Conservation (phyloP, 2,797 vertebrate species). For the Anguilla megastoma region DNA sequence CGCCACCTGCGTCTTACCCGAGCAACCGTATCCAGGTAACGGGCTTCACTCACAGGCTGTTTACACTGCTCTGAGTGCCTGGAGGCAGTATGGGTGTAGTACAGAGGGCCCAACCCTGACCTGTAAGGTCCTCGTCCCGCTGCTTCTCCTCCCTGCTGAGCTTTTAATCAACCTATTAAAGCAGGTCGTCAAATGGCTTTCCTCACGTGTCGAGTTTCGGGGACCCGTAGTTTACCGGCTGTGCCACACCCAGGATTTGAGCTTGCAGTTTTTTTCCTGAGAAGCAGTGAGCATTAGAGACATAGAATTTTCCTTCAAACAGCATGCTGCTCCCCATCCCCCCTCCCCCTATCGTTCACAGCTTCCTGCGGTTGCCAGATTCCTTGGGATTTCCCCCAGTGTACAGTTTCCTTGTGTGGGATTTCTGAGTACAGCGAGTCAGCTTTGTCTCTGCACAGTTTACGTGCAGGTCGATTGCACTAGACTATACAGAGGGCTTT, state of each 20-base stretch:
- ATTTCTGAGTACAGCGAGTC: background rate
- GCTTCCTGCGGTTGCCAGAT: background rate
- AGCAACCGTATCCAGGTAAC: background rate
- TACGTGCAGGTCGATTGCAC: background rate
- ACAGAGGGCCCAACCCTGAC: too few species aligned
- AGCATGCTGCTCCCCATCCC: too few species aligned
- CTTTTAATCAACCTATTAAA: too few species aligned
- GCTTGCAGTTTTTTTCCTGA: background rate
- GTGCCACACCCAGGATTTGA: background rate
- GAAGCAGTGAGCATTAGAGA: background rate
- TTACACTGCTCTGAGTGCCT: too few species aligned
- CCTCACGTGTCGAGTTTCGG: background rate
- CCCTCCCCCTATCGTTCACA: background rate
- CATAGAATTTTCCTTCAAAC: background rate
- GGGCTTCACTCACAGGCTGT: too few species aligned
- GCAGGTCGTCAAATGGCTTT: too few species aligned
- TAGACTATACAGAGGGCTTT: background rate
- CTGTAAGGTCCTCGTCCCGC: too few species aligned
- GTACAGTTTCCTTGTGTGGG: background rate
- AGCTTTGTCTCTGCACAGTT: background rate
- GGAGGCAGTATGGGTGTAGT: too few species aligned
- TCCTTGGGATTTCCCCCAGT: background rate
- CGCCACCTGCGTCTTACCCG: background rate
- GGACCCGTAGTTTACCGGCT: background rate
- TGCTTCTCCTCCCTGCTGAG: too few species aligned